phyloP scores from a whole-genome alignment of 2,888 invertebrate species.

The Coronaproctus castanopsis region DNA sequence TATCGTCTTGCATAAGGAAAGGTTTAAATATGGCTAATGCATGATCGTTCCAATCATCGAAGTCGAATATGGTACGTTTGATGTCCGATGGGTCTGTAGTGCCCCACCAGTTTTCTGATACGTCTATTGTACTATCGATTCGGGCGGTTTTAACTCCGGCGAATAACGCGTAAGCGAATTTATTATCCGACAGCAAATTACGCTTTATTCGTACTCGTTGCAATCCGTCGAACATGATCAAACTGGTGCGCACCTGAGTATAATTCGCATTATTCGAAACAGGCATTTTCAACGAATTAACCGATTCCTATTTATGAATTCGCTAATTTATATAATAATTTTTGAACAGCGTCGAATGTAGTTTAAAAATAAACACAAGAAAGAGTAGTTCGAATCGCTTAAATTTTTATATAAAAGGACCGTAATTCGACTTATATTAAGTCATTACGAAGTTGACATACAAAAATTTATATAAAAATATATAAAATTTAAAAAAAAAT shows the following conservation, averaged over 20 bases:
- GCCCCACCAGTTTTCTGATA: conserved; percentile 94
- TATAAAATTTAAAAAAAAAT: too few relatives aligned
- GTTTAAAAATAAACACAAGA: background rate
- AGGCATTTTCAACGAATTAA: too few relatives aligned
- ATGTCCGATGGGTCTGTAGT: conserved; percentile 51
- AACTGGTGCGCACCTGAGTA: conserved; percentile 40
- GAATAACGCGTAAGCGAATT: conserved; percentile 68
- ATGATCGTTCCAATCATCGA: conserved; percentile 98
- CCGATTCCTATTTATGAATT: too few relatives aligned
- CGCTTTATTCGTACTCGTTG: conserved; percentile 79
- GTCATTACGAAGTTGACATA: too few relatives aligned
- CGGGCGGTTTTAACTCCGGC: conserved; percentile 80
- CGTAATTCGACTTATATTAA: too few relatives aligned
- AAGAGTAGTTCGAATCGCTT: too few relatives aligned
- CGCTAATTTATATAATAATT: too few relatives aligned
- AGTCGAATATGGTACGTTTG: conserved; percentile 74
- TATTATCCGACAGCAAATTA: conserved; percentile 70
- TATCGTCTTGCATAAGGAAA: conserved; percentile 54
- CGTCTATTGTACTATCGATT: conserved; percentile 67
- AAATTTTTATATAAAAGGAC: background rate
- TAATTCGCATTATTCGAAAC: too few relatives aligned
- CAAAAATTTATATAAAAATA: too few relatives aligned
- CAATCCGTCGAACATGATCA: conserved; percentile 78
- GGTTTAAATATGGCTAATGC: conserved; percentile 81
- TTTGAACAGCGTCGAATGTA: too few relatives aligned